Conservation (phyloP, 2,888 invertebrate species). For the Molorchus minor region DNA sequence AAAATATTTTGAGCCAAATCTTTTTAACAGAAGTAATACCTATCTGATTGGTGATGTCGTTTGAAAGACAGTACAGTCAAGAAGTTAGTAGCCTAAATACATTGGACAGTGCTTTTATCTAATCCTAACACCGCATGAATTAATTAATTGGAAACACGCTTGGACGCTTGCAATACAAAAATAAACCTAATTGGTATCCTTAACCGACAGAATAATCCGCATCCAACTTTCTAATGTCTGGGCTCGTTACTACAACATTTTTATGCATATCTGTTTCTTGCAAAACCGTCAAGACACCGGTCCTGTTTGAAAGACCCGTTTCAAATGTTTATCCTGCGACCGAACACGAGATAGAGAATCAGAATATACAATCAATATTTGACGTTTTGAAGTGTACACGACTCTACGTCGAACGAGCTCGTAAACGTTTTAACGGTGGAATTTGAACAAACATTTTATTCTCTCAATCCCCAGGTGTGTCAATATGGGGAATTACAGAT, state of each 20-base stretch:
- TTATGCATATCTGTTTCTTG: not conserved
- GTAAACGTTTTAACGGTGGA: slow-evolving; percentile 10
- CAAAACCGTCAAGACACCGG: not conserved
- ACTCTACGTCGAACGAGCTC: slow-evolving; percentile 5
- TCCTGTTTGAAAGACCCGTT: slow-evolving; percentile 6
- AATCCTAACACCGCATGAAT: too few species aligned
- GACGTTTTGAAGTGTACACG: slow-evolving; percentile 4
- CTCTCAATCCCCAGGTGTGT: slow-evolving; percentile 26
- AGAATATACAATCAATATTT: slow-evolving; percentile 19
- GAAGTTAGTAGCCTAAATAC: too few species aligned
- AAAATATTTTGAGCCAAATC: too few species aligned
- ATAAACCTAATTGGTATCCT: not conserved
- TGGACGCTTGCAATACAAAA: not conserved
- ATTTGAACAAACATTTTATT: slow-evolving; percentile 22
- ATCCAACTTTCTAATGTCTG: slow-evolving; percentile 12
- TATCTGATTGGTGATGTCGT: too few species aligned
- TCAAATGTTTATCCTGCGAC: slow-evolving; percentile 20
- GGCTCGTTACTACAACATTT: slow-evolving; percentile 1
- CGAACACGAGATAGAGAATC: not conserved
- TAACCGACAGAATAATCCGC: not conserved
- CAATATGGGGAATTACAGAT: slow-evolving; percentile 23
- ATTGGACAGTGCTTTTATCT: too few species aligned
- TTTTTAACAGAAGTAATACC: too few species aligned
- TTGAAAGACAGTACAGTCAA: too few species aligned
- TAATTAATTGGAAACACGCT: not conserved